Conservation (phyloP, 2,888 invertebrate species). For the Campopleginae sp. region DNA sequence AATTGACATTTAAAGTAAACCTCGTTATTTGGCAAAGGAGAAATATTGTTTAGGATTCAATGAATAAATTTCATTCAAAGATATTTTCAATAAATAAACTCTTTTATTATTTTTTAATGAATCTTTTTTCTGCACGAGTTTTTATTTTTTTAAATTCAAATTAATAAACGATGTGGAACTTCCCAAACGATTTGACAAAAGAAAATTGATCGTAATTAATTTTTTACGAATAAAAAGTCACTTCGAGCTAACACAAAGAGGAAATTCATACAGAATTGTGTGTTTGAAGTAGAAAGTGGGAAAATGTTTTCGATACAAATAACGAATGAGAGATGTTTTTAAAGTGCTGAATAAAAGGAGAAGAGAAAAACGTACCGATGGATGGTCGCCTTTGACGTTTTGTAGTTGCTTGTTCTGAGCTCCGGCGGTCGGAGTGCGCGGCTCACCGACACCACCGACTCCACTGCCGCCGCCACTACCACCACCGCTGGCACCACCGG, state of each 20-base stretch:
- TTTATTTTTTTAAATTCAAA: no score
- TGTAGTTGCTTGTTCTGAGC: conserved; percentile 91
- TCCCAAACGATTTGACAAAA: not conserved
- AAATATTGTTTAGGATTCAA: no score
- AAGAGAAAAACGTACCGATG: conserved; percentile 87
- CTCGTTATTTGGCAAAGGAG: no score
- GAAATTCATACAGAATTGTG: not conserved
- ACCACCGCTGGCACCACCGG: conserved; percentile 78
- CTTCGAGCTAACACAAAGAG: not conserved
- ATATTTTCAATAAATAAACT: no score
- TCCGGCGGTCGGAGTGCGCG: conserved; percentile 85
- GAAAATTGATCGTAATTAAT: no score
- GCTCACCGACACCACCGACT: conserved; percentile 82
- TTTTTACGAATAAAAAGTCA: not conserved
- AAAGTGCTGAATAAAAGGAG: conserved; percentile 66
- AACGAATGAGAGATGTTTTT: not conserved
- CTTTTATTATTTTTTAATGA: no score
- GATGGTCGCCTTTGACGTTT: conserved; percentile 91
- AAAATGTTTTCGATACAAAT: not conserved
- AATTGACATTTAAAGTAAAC: no score
- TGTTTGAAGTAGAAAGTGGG: not conserved
- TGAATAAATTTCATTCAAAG: no score
- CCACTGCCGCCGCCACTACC: conserved; percentile 76
- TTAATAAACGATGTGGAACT: not conserved
- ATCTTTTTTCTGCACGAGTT: no score